Percentiles rank a stretch among this genome's conserved stretches.
These are phyloP conservation scores for Ochlodes sylvanus DNA, from an alignment of 2,888 invertebrate genomes.

Conservation along the genomic window DNA sequence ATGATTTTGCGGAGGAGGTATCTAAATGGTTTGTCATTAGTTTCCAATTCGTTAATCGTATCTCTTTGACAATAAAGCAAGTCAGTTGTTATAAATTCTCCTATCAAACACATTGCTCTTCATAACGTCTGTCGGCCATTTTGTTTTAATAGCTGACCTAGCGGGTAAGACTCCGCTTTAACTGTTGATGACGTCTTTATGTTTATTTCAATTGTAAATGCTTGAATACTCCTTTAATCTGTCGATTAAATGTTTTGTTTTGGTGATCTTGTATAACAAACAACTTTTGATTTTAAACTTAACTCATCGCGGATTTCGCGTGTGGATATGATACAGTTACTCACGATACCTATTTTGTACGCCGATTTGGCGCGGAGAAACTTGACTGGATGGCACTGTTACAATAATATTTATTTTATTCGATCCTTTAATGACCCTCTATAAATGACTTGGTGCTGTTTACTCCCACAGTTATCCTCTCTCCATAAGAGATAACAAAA, in stretches of 20 bases:
- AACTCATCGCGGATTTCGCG: too few relatives aligned
- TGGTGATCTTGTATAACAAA: background rate
- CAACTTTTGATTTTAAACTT: too few relatives aligned
- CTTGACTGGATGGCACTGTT: too few relatives aligned
- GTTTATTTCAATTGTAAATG: conserved; percentile 35
- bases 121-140: conserved; percentile 33
- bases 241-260: conserved; percentile 4
- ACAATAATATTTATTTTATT: too few relatives aligned
- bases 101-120: conserved; percentile 28
- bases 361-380: too few relatives aligned
- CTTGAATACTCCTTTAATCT: conserved; percentile 21
- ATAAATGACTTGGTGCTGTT: too few relatives aligned
- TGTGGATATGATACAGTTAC: too few relatives aligned
- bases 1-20: background rate
- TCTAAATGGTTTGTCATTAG: too few relatives aligned
- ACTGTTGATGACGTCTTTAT: conserved; percentile 24
- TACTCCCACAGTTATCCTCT: too few relatives aligned
- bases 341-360: too few relatives aligned
- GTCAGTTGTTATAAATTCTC: conserved; percentile 22
- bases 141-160: conserved; percentile 28
- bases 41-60: conserved; percentile 2
- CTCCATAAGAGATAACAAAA: too few relatives aligned
- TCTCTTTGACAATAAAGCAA: conserved; percentile 2
- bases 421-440: too few relatives aligned
- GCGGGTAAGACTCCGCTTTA: conserved; percentile 11